Evolutionary conservation across 2,797 vertebrate species (phyloP).

Genomic region (Anabacerthia variegaticeps): DNA sequence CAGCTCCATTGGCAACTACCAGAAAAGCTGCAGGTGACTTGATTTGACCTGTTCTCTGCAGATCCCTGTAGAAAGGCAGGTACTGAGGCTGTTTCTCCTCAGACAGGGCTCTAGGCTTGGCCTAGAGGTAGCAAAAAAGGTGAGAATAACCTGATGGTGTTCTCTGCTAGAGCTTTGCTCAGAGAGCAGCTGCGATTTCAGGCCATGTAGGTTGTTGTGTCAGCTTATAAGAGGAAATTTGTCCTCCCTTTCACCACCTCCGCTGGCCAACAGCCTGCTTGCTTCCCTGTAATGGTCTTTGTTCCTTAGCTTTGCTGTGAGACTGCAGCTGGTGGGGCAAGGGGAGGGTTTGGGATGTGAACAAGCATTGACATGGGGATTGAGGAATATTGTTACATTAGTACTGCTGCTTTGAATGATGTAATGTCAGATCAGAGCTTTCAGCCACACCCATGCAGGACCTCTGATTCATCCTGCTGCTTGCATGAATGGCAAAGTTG

Average conservation of each 20-base stretch:
- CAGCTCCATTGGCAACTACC: not conserved
- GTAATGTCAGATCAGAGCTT: not conserved
- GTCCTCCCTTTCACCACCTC: not conserved
- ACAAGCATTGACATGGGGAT: not conserved
- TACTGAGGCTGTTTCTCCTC: not conserved
- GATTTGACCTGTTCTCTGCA: not conserved
- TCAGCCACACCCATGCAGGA: not conserved
- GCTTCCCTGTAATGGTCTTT: not conserved
- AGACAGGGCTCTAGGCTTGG: not conserved
- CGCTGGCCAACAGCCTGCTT: not conserved
- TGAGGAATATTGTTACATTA: not conserved
- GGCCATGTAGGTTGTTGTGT: fast-evolving
- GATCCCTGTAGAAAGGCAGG: not conserved
- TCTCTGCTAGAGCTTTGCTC: not conserved
- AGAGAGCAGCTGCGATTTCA: not conserved
- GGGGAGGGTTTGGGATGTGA: not conserved
- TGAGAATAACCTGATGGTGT: not conserved
- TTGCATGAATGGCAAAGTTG: not conserved
- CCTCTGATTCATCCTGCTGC: not conserved
- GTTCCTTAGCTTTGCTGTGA: not conserved
- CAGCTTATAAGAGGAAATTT: not conserved
- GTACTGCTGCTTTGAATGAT: not conserved
- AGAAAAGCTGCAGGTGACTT: not conserved
- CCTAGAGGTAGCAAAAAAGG: not conserved
- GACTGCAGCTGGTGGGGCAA: not conserved